Base-by-base conservation (phyloP, 2,888 invertebrate genomes). In the Tineola bisselliella region DNA sequence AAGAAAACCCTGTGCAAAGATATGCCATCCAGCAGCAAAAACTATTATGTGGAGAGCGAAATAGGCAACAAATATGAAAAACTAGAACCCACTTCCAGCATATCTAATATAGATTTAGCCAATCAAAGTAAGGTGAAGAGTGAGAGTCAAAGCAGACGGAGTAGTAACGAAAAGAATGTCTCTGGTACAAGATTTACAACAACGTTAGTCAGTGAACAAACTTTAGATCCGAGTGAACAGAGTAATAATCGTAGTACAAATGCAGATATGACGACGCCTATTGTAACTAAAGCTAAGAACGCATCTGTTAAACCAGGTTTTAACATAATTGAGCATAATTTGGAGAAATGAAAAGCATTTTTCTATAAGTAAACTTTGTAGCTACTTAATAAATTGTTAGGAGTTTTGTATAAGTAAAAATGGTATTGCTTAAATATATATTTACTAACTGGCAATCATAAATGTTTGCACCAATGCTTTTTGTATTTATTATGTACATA, bases 1-100 rank as follows among this genome's bases (percentile, higher is more conserved):
- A 83, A 83, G 63, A 83, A 86, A 62, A 75, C 69, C 62, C 74
- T 83, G 63, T 72, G 75, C 67, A 84, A 84, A 65, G 84, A 86
- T 63, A 72, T 84, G 64, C 83, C 84, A 1, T 79, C 83, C 1
- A 84, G 81, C 65, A 84, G 82, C 65, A 83, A 82, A 69, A 87
- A 86, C 66, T 79, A 72, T 64, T 80, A 86, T 65, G 61, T 77
- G 63, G 81, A 83, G 25, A 67, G 63, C 19, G 79, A 82, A n/a
- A 52, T 65, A 1, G 31, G 33, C 12, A 4, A 13, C 12, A 58
- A 58, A 13, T n/a, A 25, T n/a, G 19, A 25, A 11, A 18, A 48
- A 15, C 8, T 15, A 15, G 58, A 58, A 3, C 15, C 6, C 4
- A 3, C 15, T 1, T n/a, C 33, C 33, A 33, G 18, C 31, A 17